Base-by-base conservation (phyloP, 1,140 invertebrate genomes). In the Rhagoletis zephyria region DNA sequence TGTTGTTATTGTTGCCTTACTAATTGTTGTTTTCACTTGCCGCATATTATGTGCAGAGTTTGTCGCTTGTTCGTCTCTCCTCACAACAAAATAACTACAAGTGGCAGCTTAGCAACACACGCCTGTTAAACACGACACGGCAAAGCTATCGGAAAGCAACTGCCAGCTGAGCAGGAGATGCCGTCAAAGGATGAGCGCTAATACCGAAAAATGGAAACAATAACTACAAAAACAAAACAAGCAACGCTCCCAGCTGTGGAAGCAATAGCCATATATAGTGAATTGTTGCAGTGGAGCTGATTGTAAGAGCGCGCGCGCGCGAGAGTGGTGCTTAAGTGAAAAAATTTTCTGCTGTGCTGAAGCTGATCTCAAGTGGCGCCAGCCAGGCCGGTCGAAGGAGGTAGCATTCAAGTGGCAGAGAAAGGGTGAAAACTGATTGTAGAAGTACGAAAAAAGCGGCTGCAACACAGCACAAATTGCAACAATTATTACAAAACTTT, bases 401-500 rank as follows among this genome's bases (percentile, higher is more conserved):
- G 74, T 30, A 30, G 4, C 51, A 51, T 10, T 56, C n/a, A 56
- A 81, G 74, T 30, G 74, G n/a, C 12, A 16, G 61, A 16, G 12
- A n/a, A 14, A 16, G 61, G 61, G 61, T 14, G 16, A 30, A 63
- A 14, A 63, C 16, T 4, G 12, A 63, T 7, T 7, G 61, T n/a
- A 63, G 12, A 14, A 81, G 48, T 7, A 19, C 56, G 70, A 77
- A 19, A 63, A 12, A 63, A 63, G 12, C 16, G 64, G 4, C 30
- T 67, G 64, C 16, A 12, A 19, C 64, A 30, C 74, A 51, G 48
- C 51, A 81, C 45, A 81, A 81, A 81, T 81, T 81, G 74, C 51
- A 30, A 81, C 74, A 81, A 81, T 81, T 56, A 81, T 81, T 81
- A 42, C 74, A 81, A 19, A 81, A 81, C 74, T 81, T 81, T 81